Base-by-base conservation (phyloP, 2,797 vertebrate genomes). In the Anguilla marmorata region DNA sequence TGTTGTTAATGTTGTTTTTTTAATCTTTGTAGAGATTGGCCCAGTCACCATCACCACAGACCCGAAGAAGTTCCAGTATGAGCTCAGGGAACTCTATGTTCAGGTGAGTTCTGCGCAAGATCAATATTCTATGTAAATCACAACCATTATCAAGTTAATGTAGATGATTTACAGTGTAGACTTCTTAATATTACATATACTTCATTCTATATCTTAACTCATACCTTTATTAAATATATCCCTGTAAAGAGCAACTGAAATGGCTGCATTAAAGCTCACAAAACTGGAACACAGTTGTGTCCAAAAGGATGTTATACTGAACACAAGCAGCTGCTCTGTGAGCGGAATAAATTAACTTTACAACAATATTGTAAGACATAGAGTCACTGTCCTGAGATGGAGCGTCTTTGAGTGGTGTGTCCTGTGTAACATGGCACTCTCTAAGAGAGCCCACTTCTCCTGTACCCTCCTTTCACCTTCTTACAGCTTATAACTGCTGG, bases 31-130 rank as follows among this genome's bases (percentile, higher is more conserved):
- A 99, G 98, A 99, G 94, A 99, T 99, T 90, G 98, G 99, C 76
- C 99, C 98, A 0, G 97, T 99, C 92, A 99, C 98, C n/a, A 97
- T 99, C 94, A 99, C 98, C 88, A 99, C 98, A 86, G 98, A 99
- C 94, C 98, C 98, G 19, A 98, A 98, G 95, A 99, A 98, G 96
- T 99, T 99, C 95, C 98, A 99, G 0, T 97, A 97, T 95, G 98
- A 99, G 94, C 96, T 99, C 92, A 96, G 97, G 92, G 99, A 99
- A 91, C 96, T 99, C 21, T 99, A 99, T 63, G 99, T 99, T 92
- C 99, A 99, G 98, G 99, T 99, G 91, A 94, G 97, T 97, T 92
- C 48, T 87, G 63, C 52, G 48, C 9, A 24, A 82, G 79, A 45
- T 48, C 16, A 24, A 24, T 2, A 7, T 80, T 5, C 19, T 50